Evolutionary conservation across 2,797 vertebrate species (phyloP), one percentile per base, ranked within the genome.

Genomic region (Myioborus melanocephalus): DNA sequence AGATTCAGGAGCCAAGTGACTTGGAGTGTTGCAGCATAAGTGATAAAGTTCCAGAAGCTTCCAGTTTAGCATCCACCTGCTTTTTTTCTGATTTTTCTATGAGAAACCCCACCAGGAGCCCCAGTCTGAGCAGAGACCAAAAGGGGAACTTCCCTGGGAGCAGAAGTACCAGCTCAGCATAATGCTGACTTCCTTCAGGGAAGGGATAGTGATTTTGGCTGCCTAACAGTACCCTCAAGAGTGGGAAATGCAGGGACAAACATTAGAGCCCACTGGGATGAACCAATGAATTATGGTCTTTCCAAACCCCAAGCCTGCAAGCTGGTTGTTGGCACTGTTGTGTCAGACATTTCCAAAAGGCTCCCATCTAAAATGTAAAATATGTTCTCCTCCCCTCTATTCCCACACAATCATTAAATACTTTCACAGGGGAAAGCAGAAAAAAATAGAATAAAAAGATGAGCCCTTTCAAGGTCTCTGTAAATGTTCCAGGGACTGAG

Each of bases 381-480:
- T 27, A 41, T 10, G 5, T 46, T 93, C 39, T 79, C 23, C 46
- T 89, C 44, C 8, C 27, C 14, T 9, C 9, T 2, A 2, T 26
- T 89, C 89, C 73, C 66, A 76, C 20, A 32, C n/a, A 44, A 32
- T 47, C 70, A 28, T 43, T 0, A 2, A 49, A 39, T 39, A 34
- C 10, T 82, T 89, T 57, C 66, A 82, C 34, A 49, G 55, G 35
- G 43, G 16, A 56, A 37, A 37, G 26, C 3, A 37, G 34, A 9
- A 22, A 82, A 82, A 90, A 85, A 24, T 1, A 69, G 79, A 73
- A 37, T 47, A 26, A 37, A 79, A 78, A 75, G 32, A 79, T 20
- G 50, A 92, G 32, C 44, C 72, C 73, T 89, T 90, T 87, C 89
- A 95, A 89, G 81, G 81, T 50, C 73, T 76, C 26, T 77, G 60